These are phyloP conservation scores for Drosophila pachea DNA, from an alignment of 1,140 invertebrate genomes.

Conservation along the genomic window DNA sequence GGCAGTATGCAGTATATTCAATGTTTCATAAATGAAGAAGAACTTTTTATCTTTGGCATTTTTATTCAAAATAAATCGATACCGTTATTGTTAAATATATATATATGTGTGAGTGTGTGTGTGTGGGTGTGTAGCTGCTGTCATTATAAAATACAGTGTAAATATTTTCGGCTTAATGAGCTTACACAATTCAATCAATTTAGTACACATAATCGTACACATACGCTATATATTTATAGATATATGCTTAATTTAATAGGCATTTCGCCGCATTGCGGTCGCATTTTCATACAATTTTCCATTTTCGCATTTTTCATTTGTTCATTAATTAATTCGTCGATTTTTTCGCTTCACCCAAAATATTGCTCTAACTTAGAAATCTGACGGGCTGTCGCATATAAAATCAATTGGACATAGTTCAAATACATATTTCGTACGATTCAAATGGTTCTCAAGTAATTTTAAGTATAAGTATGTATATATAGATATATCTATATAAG, in stretches of 20 bases:
- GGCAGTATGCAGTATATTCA: conserved; percentile 7
- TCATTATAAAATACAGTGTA: conserved; percentile 57
- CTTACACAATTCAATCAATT: conserved; percentile 59
- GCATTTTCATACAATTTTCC: conserved; percentile 36
- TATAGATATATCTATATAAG: conserved; percentile 23
- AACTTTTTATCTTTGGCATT: conserved; percentile 67
- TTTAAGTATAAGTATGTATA: conserved; percentile 44
- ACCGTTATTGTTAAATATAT: conserved; percentile 49
- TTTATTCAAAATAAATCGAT: conserved; percentile 74
- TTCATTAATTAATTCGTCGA: conserved; percentile 53
- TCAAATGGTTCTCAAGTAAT: conserved; percentile 45
- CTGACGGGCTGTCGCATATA: conserved; percentile 38
- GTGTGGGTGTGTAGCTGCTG: conserved; percentile 18
- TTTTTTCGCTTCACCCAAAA: conserved; percentile 39
- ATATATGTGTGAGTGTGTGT: conserved; percentile 14
- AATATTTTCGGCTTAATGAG: conserved; percentile 61
- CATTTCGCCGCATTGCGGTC: conserved; percentile 44
- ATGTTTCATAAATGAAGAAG: conserved; percentile 33
- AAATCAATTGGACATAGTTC: conserved; percentile 50
- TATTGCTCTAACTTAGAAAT: conserved; percentile 57
- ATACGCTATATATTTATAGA: conserved; percentile 39
- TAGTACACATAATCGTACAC: conserved; percentile 47
- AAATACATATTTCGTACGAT: conserved; percentile 40
- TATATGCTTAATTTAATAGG: conserved; percentile 69
- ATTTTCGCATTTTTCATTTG: conserved; percentile 2